Evolutionary conservation across 2,888 invertebrate genomes (phyloP).

Genomic region (Hirtodrosophila alboralis): DNA sequence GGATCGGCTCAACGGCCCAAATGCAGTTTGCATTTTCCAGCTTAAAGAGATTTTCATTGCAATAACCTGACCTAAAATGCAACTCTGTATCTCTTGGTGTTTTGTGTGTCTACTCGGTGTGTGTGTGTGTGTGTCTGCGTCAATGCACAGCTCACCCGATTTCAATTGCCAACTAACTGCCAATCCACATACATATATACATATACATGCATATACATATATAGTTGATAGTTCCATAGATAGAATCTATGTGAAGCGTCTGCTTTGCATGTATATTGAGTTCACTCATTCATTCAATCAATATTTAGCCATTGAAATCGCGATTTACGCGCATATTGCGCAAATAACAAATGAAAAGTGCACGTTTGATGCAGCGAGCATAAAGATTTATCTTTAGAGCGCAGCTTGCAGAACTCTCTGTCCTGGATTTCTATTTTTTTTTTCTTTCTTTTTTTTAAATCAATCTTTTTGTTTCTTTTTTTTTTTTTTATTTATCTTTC

Average conservation of each 20-base stretch:
- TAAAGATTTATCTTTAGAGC: constrained; percentile 59
- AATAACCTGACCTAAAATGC: constrained; percentile 67
- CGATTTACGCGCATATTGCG: constrained; percentile 79
- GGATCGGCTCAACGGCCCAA: constrained; percentile 37
- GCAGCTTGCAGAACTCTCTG: constrained; percentile 41
- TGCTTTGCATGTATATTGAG: constrained; percentile 53
- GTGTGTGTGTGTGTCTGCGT: constrained; percentile 22
- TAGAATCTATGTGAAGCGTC: constrained; percentile 1
- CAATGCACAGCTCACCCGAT: constrained; percentile 46
- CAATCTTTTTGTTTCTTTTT: constrained; percentile 6
- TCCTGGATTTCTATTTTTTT: constrained; percentile 12
- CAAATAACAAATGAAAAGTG: constrained; percentile 76
- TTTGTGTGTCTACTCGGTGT: constrained; percentile 13
- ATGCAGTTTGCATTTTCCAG: constrained; percentile 72
- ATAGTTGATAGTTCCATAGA: constrained; percentile 33
- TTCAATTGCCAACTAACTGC: constrained; percentile 68
- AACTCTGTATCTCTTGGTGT: constrained; percentile 34
- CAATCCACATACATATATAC: constrained; percentile 25
- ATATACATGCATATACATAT: constrained; percentile 23
- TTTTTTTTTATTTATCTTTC: too few relatives aligned
- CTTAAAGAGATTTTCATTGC: constrained; percentile 78
- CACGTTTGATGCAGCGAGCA: constrained; percentile 38
- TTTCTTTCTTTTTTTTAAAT: constrained; percentile 6
- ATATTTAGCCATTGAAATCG: constrained; percentile 76
- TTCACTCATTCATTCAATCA: constrained; percentile 74